Conservation (phyloP, 2,113 vertebrate genomes). For the Irena cyanogastra region DNA sequence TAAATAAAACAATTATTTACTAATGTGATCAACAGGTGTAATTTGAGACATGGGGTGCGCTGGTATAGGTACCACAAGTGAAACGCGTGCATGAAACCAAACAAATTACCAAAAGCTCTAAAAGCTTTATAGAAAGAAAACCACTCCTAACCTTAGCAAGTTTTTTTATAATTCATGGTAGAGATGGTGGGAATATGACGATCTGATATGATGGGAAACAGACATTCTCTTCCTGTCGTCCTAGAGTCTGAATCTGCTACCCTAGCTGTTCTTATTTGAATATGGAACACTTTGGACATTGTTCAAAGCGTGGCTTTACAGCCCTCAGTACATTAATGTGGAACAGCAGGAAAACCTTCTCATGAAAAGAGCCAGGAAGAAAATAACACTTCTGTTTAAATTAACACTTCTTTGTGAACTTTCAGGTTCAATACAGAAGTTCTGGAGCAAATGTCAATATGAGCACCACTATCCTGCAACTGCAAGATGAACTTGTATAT, state of each 20-base stretch:
- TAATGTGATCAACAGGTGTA: background rate
- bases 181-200: background rate
- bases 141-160: background rate
- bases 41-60: background rate
- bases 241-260: background rate
- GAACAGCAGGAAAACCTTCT: background rate
- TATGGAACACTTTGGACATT: background rate
- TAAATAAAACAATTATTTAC: background rate
- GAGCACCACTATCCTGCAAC: background rate
- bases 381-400: background rate
- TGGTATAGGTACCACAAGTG: background rate
- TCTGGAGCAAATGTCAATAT: background rate
- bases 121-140: background rate
- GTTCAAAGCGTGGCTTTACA: background rate
- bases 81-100: accelerated
- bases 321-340: background rate
- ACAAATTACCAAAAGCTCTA: background rate
- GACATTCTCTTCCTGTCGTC: background rate
- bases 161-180: background rate
- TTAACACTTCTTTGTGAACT: background rate
- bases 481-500: background rate
- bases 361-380: background rate
- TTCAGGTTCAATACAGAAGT: background rate
- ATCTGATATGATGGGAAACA: background rate
- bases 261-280: background rate